Conservation (phyloP, 1,140 invertebrate species). For the Atta texana region DNA sequence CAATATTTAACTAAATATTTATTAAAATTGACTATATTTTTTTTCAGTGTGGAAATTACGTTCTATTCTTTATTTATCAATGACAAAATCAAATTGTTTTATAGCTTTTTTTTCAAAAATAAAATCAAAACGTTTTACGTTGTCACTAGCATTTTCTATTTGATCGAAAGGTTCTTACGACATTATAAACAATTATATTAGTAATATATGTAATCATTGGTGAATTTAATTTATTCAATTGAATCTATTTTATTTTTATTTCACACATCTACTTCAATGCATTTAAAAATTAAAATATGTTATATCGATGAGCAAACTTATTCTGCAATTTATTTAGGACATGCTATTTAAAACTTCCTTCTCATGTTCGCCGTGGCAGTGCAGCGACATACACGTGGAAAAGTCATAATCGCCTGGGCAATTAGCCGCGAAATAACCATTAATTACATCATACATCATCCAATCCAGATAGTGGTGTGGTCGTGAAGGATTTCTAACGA, state of each 20-base stretch:
- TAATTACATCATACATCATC: slow-evolving; percentile 58
- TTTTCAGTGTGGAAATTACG: background rate
- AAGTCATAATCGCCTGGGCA: slow-evolving; percentile 61
- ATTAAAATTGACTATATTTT: no score
- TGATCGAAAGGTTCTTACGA: background rate
- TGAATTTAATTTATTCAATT: slow-evolving; percentile 5
- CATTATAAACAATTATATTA: background rate
- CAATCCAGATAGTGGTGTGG: slow-evolving; percentile 38
- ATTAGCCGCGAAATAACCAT: slow-evolving; percentile 59
- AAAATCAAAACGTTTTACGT: background rate
- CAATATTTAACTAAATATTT: no score
- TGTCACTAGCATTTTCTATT: background rate
- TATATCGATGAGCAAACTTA: slow-evolving; percentile 1
- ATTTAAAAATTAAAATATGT: background rate
- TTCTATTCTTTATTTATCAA: background rate
- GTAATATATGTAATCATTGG: background rate
- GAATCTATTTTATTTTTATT: background rate
- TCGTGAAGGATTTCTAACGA: slow-evolving; percentile 49
- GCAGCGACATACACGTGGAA: slow-evolving; percentile 21
- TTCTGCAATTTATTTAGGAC: slow-evolving; percentile 30
- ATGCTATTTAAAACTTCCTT: slow-evolving; percentile 37
- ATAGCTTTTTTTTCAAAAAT: background rate
- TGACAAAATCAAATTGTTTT: background rate
- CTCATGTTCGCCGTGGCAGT: background rate
- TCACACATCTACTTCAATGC: background rate